Base-by-base conservation (phyloP, 64 coral and sea anemone species). In the Anthopleura sola region DNA sequence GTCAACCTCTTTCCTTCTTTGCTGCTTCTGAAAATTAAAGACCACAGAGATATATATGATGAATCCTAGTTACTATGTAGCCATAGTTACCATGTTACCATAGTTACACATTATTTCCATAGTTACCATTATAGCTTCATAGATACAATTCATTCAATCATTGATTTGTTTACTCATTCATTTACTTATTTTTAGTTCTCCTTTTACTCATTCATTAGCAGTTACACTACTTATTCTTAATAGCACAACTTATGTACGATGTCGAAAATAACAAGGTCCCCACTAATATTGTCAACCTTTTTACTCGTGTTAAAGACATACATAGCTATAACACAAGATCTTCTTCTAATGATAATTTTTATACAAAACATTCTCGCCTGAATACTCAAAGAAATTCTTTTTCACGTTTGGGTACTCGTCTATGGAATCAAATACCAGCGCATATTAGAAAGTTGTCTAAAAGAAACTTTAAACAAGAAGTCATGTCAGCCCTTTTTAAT, bases 1-100 rank as follows among this genome's bases (percentile, higher is more conserved):
- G 36, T n/a, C 50, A 64, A 90, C n/a, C 75, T 91, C 89, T 57
- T 86, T 62, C 3, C 18, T 82, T 55, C 26, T 55, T 31, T 82
- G 36, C 37, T 50, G 28, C 40, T 82, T 82, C 80, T 82, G 24
- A 38, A 49, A 54, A 82, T 17, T 13, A 24, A 81, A 75, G 28
- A 37, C 19, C 16, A 53, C 1, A 53, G 50, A 53, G 50, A 53
- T 13, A 53, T 48, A 48, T 5, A 48, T 48, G 46, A 53, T 13
- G 40, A 44, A 44, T 44, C 40, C 50, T 53, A 1, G 50, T 53
- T 53, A 53, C 7, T 17, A 53, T 13, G 50, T 17, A 53, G 14
- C 50, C 50, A 53, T 1, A 15, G 16, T 12, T 53, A 53, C 50
- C 50, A 13, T 13, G 50, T 13, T 2, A 13, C 50, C 40, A 44